Percentiles rank a stretch among this genome's conserved stretches.
Evolutionary conservation across 2,888 invertebrate species (phyloP).

Genomic region (Brenthis ino): DNA sequence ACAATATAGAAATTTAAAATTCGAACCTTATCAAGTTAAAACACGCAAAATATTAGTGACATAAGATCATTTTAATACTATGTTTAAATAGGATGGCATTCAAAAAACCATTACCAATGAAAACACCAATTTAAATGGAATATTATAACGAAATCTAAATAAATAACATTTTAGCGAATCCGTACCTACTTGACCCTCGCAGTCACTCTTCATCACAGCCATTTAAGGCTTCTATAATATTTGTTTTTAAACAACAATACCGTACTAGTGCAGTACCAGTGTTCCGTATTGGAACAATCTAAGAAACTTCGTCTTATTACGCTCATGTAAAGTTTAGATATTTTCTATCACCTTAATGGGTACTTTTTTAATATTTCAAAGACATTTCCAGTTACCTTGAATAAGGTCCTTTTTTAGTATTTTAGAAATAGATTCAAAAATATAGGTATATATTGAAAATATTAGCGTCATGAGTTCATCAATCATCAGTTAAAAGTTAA

Average conservation of each 20-base stretch:
- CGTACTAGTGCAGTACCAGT: not conserved
- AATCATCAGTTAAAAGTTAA: not conserved
- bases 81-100: not conserved
- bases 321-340: too few relatives aligned
- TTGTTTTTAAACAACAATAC: conserved; percentile 2
- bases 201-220: conserved; percentile 9
- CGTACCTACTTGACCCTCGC: conserved; percentile 14
- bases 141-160: conserved; percentile 9
- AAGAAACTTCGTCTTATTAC: too few relatives aligned
- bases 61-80: not conserved
- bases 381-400: too few relatives aligned
- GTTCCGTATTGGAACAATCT: not conserved
- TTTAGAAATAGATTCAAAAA: too few relatives aligned
- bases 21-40: too few relatives aligned
- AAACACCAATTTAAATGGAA: conserved; percentile 11
- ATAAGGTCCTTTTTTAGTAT: too few relatives aligned
- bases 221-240: conserved; percentile 23
- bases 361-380: too few relatives aligned
- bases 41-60: not conserved
- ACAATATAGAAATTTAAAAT: too few relatives aligned
- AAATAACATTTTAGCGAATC: conserved; percentile 11
- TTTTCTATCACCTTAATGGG: too few relatives aligned
- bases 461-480: too few relatives aligned
- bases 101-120: not conserved
- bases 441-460: too few relatives aligned